Evolutionary conservation across 1,140 invertebrate genomes (phyloP).

Genomic region (Argopecten irradians): DNA sequence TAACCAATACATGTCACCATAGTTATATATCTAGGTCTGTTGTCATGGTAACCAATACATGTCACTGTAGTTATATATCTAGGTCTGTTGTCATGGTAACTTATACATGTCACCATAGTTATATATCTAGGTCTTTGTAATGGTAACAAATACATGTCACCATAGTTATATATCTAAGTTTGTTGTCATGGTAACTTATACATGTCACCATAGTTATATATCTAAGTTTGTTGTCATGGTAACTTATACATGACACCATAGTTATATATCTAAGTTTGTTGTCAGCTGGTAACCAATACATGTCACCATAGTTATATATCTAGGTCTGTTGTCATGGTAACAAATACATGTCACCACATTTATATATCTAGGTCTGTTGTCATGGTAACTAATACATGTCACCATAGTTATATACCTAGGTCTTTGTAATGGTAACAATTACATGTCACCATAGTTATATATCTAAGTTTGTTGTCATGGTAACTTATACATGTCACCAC

Average conservation of each 20-base stretch:
- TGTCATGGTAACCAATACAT: too few species aligned
- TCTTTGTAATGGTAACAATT: not conserved
- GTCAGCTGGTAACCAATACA: not conserved
- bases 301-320: not conserved
- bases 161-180: not conserved
- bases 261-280: not conserved
- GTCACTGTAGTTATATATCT: too few species aligned
- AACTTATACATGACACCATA: not conserved
- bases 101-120: not conserved
- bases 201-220: not conserved
- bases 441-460: not conserved
- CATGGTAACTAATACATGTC: not conserved
- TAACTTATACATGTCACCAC: too few species aligned
- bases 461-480: not conserved
- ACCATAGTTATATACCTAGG: not conserved
- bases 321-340: not conserved
- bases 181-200: not conserved
- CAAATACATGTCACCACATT: not conserved
- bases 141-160: not conserved
- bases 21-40: too few species aligned
- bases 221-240: not conserved
- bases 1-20: too few species aligned
- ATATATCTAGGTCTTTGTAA: not conserved
- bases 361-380: not conserved
- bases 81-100: not conserved